Evolutionary conservation across 2,888 invertebrate genomes (phyloP), one percentile per base, ranked within the genome.

Genomic region (Strigamia crassipes): DNA sequence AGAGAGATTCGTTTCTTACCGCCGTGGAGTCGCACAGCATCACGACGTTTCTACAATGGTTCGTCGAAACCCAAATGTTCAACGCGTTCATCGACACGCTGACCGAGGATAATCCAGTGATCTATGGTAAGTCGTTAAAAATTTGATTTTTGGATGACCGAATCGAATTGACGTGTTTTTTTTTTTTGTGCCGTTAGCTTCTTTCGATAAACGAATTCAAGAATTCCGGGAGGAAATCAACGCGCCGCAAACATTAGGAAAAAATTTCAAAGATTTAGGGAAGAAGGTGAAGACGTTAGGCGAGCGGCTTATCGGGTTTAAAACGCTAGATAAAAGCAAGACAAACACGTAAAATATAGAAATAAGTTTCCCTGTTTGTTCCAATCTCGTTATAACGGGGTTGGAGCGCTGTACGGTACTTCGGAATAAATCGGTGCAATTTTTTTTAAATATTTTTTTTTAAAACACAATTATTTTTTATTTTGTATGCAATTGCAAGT

Each of bases 11-110:
- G 10, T 94, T 94, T 87, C 90, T 93, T 42, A 91, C 91, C 85
- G 90, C 90, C 84, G 90, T 91, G 5, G 86, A 90, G 0, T 91
- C 93, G 0, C 92, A 92, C 86, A 91, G 92, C 79, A 90, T 92
- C 51, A 91, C 92, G 84, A 91, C 92, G 85, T 94, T 95, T 87
- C 89, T 95, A 0, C 93, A 94, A 84, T 95, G 95, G 95, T 95
- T 96, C 88, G 92, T 93, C 0, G 94, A 95, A 86, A 95, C 95
- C 0, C 93, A 94, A 0, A 94, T 95, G 94, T 95, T 95, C 87
- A 91, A 92, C 83, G 91, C 92, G 80, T 95, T 93, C 87, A 90
- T 92, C 81, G 91, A 92, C 84, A 90, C 90, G 83, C 86, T 87
- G 23, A 81, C 88, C 1, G 80, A 80, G 13, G 27, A 23, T 46